These are phyloP conservation scores for Leptinotarsa juncta DNA, from an alignment of 2,888 invertebrate species.

Conservation along the genomic window DNA sequence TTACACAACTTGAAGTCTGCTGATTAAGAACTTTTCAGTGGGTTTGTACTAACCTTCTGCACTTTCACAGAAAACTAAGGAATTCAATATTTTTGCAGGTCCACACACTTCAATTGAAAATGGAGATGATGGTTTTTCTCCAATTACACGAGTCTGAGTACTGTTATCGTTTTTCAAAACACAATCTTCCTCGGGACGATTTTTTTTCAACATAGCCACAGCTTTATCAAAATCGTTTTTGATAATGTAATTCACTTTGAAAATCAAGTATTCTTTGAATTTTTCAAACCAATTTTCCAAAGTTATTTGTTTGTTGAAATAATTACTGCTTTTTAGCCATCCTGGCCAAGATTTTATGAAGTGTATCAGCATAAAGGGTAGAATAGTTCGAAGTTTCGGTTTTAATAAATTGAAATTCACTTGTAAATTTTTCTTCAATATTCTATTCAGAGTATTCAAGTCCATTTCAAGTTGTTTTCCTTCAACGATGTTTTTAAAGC, in stretches of 20 bases:
- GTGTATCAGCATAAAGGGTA: constrained; percentile 41
- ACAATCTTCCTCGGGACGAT: constrained; percentile 28
- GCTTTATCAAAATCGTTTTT: constrained; percentile 41
- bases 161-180: constrained; percentile 34
- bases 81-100: constrained; percentile 39
- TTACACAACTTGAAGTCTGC: too few species aligned
- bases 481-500: constrained; percentile 39
- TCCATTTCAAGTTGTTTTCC: constrained; percentile 37
- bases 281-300: constrained; percentile 40
- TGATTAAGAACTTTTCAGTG: neutral
- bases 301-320: constrained; percentile 36
- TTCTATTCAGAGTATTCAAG: constrained; percentile 29
- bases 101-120: constrained; percentile 36
- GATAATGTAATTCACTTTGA: constrained; percentile 40
- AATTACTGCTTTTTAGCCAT: constrained; percentile 37
- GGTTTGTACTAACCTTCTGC: constrained; percentile 29
- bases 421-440: constrained; percentile 32
- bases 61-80: constrained; percentile 40
- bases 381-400: constrained; percentile 31
- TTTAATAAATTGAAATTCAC: constrained; percentile 36
- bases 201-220: constrained; percentile 23
- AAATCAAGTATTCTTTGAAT: constrained; percentile 42
- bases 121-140: constrained; percentile 35
- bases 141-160: constrained; percentile 34
- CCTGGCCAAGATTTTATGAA: constrained; percentile 44